Percentiles rank a stretch among this genome's conserved stretches.
Conservation (phyloP, 2,888 invertebrate genomes). For the Catocala fraxini region DNA sequence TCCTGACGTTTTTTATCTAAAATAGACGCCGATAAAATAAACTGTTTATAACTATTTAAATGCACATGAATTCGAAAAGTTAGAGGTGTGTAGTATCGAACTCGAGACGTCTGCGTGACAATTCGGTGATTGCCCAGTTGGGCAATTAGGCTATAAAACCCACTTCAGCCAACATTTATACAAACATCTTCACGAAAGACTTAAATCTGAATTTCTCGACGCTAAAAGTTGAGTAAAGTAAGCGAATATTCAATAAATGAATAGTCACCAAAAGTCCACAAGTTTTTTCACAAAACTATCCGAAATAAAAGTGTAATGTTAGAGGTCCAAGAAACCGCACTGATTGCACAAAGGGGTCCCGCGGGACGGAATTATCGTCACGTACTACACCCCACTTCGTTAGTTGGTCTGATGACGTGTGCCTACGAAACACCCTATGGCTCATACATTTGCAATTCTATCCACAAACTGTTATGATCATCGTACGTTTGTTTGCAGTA, state of each 20-base stretch:
- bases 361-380: slow-evolving; percentile 82
- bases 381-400: slow-evolving; percentile 80
- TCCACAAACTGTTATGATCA: slow-evolving; percentile 44
- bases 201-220: not conserved
- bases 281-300: slow-evolving; percentile 52
- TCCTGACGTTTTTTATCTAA: too few relatives aligned
- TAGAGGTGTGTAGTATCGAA: too few relatives aligned
- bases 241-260: slow-evolving; percentile 10
- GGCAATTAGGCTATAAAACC: too few relatives aligned
- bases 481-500: slow-evolving; percentile 31
- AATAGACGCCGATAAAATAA: too few relatives aligned
- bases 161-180: too few relatives aligned
- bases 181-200: not conserved
- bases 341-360: slow-evolving; percentile 86
- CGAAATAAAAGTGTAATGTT: slow-evolving; percentile 59
- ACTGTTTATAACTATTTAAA: too few relatives aligned
- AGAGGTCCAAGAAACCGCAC: slow-evolving; percentile 79
- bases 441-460: slow-evolving; percentile 53
- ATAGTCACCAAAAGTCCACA: not conserved
- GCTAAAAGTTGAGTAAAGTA: slow-evolving; percentile 25
- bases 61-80: too few relatives aligned
- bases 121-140: too few relatives aligned
- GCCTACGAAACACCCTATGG: slow-evolving; percentile 42
- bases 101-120: too few relatives aligned
- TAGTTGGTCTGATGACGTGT: slow-evolving; percentile 64